Evolutionary conservation across 2,113 vertebrate species (phyloP).

Genomic region (Sander lucioperca): DNA sequence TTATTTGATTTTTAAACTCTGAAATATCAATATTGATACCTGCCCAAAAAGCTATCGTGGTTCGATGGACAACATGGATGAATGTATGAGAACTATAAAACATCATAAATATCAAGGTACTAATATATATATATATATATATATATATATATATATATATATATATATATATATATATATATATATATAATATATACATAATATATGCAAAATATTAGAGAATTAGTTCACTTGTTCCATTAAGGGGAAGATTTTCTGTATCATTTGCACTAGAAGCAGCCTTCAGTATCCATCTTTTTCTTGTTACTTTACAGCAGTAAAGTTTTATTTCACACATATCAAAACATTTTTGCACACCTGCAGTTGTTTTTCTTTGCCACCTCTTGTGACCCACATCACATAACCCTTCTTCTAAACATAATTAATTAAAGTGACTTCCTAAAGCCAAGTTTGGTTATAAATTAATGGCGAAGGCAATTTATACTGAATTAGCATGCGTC

Average conservation of each 20-base stretch:
- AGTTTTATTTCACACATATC: slow-evolving; percentile 12
- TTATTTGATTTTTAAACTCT: too few species aligned
- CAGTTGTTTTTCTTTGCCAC: slow-evolving; percentile 23
- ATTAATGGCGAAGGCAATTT: slow-evolving; percentile 18
- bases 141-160: too few species aligned
- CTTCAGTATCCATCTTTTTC: not conserved
- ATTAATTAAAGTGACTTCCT: slow-evolving; percentile 22
- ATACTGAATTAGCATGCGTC: slow-evolving; percentile 19
- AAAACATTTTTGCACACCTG: not conserved
- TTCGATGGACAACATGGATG: too few species aligned
- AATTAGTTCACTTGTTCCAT: too few species aligned
- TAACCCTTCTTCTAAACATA: slow-evolving; percentile 10
- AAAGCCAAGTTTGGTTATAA: slow-evolving; percentile 1
- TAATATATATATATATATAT: too few species aligned
- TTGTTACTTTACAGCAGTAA: not conserved
- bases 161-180: too few species aligned
- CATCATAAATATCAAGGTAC: too few species aligned
- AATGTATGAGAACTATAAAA: too few species aligned
- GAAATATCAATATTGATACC: too few species aligned
- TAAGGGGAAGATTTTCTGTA: not conserved
- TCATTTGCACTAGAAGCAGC: not conserved
- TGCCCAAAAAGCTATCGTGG: too few species aligned
- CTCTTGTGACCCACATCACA: slow-evolving; percentile 34
- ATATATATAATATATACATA: too few species aligned
- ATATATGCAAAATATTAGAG: too few species aligned